Percentiles rank a stretch among this genome's conserved stretches.
phyloP scores from a whole-genome alignment of 1,140 invertebrate genomes.

The Spodoptera frugiperda region DNA sequence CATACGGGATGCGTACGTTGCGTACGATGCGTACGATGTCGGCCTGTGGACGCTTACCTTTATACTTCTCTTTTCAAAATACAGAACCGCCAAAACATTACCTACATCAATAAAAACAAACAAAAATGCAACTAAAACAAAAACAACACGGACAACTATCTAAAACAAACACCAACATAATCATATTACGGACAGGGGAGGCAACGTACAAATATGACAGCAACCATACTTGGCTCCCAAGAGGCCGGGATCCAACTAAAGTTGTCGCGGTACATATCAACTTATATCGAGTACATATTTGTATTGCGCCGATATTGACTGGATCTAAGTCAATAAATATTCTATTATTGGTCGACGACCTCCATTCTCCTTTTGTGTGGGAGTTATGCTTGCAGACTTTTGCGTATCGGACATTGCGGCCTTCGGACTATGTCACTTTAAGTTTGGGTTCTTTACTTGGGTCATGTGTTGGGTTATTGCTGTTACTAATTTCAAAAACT shows the following conservation, averaged over 20 bases:
- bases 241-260: constrained; percentile 22
- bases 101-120: not conserved
- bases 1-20: too few species aligned
- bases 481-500: too few species aligned
- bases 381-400: not conserved
- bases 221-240: constrained; percentile 18
- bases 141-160: constrained; percentile 13
- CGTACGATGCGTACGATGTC: too few species aligned
- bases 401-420: not conserved
- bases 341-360: constrained; percentile 29
- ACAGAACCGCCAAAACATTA: too few species aligned
- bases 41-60: too few species aligned
- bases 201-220: constrained; percentile 40
- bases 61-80: too few species aligned
- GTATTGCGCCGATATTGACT: constrained; percentile 31
- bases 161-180: constrained; percentile 16
- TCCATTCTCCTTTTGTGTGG: not conserved
- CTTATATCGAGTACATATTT: constrained; percentile 27
- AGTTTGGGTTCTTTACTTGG: too few species aligned
- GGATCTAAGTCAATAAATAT: constrained; percentile 30
- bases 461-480: too few species aligned
- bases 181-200: constrained; percentile 7
- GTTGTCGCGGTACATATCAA: constrained; percentile 11
- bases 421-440: too few species aligned
- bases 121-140: constrained; percentile 2